Conservation (phyloP, 2,113 vertebrate species). For the Spilogale gracilis region DNA sequence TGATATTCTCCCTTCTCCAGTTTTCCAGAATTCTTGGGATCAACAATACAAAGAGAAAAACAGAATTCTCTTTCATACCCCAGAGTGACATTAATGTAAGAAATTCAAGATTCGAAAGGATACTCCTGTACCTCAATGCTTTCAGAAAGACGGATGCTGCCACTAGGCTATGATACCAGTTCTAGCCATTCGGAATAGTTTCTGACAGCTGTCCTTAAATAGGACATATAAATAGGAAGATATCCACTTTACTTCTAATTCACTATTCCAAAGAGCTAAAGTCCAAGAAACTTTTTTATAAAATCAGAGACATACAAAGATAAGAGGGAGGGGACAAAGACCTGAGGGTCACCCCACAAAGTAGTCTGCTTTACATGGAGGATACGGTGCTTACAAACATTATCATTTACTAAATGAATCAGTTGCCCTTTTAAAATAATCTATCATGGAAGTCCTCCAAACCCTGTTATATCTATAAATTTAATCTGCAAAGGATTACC, state of each 20-base stretch:
- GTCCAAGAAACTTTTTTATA: neutral
- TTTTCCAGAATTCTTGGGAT: slow-evolving; percentile 27
- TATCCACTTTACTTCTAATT: slow-evolving; percentile 9
- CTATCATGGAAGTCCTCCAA: neutral
- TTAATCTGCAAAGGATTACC: neutral
- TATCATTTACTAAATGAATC: slow-evolving; percentile 12
- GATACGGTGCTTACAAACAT: neutral
- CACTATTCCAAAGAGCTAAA: neutral
- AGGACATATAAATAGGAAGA: neutral
- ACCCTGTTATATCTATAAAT: neutral
- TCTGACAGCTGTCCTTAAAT: neutral
- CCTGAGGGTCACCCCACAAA: neutral
- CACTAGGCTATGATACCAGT: slow-evolving; percentile 10
- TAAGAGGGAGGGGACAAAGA: neutral
- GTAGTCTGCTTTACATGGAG: neutral
- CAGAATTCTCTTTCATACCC: slow-evolving; percentile 32
- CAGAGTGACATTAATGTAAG: neutral
- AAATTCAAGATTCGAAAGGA: slow-evolving; percentile 16
- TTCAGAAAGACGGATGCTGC: neutral
- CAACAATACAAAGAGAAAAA: slow-evolving; percentile 6
- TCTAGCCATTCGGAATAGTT: neutral
- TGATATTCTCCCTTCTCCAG: slow-evolving; percentile 12
- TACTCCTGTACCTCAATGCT: neutral
- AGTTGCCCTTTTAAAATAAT: neutral
- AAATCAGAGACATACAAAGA: slow-evolving; percentile 2